phyloP scores from a whole-genome alignment of 2,797 vertebrate species.

The Leucoraja ocellata region DNA sequence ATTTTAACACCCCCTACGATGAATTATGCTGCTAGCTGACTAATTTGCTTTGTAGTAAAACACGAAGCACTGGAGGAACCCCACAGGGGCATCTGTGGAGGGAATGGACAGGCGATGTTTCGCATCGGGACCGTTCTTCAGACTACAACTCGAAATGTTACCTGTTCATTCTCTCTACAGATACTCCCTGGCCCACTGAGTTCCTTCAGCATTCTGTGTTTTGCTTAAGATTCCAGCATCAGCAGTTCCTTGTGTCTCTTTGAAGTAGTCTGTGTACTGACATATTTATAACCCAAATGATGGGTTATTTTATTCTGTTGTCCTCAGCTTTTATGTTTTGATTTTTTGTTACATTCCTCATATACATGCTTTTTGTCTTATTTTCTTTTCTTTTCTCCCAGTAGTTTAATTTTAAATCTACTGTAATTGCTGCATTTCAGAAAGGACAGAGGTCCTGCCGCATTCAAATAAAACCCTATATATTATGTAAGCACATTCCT shows the following conservation, averaged over 20 bases:
- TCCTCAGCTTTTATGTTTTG: background rate
- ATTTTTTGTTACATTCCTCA: background rate
- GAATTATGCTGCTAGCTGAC: background rate
- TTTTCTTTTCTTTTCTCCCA: background rate
- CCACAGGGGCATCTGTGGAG: too few species aligned
- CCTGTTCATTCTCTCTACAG: too few species aligned
- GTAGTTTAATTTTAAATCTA: background rate
- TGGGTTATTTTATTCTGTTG: background rate
- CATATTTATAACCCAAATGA: background rate
- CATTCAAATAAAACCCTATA: background rate
- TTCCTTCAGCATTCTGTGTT: too few species aligned
- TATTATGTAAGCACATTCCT: background rate
- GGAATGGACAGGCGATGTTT: too few species aligned
- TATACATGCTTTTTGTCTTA: background rate
- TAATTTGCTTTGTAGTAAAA: background rate
- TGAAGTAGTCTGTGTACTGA: background rate
- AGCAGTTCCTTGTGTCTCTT: too few species aligned
- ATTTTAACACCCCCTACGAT: background rate
- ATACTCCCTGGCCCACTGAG: too few species aligned
- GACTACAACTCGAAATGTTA: too few species aligned
- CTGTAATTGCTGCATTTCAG: background rate
- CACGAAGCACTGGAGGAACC: too few species aligned
- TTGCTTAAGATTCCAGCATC: too few species aligned
- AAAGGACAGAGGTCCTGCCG: background rate
- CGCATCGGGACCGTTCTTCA: too few species aligned